These are phyloP conservation scores for Cotesia glomerata DNA, from an alignment of 1,140 invertebrate species.

Conservation along the genomic window DNA sequence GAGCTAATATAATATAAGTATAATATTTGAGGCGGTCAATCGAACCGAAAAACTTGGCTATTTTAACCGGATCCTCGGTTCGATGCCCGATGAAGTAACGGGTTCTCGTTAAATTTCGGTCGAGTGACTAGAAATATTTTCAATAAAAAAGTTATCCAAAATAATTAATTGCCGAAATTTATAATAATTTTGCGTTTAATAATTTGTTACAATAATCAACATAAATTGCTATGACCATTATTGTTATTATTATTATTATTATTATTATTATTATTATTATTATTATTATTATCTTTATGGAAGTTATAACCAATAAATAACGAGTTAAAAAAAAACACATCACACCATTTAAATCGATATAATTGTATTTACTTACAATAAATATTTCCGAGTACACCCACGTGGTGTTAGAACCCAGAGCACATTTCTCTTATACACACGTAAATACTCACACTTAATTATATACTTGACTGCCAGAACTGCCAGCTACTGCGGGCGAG, in stretches of 20 bases:
- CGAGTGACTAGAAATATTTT: neutral
- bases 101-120: constrained; percentile 19
- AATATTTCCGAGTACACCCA: constrained; percentile 1
- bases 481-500: constrained; percentile 33
- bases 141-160: neutral
- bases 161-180: too few relatives aligned
- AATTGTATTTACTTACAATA: neutral
- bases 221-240: neutral
- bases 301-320: too few relatives aligned
- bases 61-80: constrained; percentile 24
- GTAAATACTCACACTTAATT: constrained; percentile 35
- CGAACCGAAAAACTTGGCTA: constrained; percentile 4
- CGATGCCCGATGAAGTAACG: constrained; percentile 15
- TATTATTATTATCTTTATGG: neutral
- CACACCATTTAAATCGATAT: too few relatives aligned
- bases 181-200: too few relatives aligned
- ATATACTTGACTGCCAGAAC: constrained; percentile 29
- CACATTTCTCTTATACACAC: constrained; percentile 19
- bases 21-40: constrained; percentile 10
- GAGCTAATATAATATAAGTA: neutral
- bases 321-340: too few relatives aligned
- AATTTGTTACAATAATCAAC: too few relatives aligned
- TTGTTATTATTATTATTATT: neutral
- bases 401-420: constrained; percentile 10
- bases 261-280: neutral